Evolutionary conservation across 2,888 invertebrate genomes (phyloP), one percentile per base, ranked within the genome.

Genomic region (Noctuana brunneofusca): DNA sequence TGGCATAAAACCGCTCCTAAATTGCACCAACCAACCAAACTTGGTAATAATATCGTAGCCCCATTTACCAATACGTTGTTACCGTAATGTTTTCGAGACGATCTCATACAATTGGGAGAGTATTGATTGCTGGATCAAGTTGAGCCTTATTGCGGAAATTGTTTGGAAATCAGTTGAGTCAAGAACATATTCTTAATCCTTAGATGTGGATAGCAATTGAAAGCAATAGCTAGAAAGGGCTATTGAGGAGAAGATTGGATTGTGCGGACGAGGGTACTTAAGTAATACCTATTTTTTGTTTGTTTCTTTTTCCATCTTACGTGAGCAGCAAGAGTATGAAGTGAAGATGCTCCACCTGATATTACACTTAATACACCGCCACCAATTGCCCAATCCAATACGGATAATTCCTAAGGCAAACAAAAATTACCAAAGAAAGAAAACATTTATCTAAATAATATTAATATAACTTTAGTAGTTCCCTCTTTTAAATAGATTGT

Each of bases 11-110:
- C 8, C 59, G 27, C 65, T 65, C 52, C 3, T 64, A 6, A 63
- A 52, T 58, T 55, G 32, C 11, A 58, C 59, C 64, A 49, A 5
- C 30, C 35, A 5, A 8, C 35, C 18, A 43, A 63, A 62, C 54
- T 64, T 66, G 35, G 58, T 67, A 68, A 68, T 68, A 69, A 66
- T 65, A 60, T 64, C 57, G 53, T 58, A 57, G 58, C 55, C 35
- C 49, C 62, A 60, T 46, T 46, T 20, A 46, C 46, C 43, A 12
- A 46, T 49, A 24, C 49, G 24, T 49, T 56, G 63, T 46, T 63
- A 30, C 24, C 38, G 57, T 46, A 38, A 46, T 50, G 55, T 22
- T 53, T 22, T 22, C 53, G 35, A 52, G 58, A 18, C 20, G 46
- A 32, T 35, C 53, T 35, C 16, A 52, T 38, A 38, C 41, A 35